Evolutionary conservation across 2,888 invertebrate genomes (phyloP).

Genomic region (Dugesia japonica): DNA sequence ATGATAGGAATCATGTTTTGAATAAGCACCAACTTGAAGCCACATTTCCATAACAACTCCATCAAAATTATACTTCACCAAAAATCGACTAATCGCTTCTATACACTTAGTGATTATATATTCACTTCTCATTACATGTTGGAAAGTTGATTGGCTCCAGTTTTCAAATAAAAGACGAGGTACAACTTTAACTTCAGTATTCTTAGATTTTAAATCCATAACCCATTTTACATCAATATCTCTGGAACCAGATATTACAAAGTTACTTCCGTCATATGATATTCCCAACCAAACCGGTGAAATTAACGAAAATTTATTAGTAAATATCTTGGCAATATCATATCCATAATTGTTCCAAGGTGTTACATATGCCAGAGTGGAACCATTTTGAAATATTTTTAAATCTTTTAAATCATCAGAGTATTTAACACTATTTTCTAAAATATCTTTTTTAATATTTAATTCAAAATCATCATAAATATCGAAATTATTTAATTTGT

Average conservation of each 20-base stretch:
- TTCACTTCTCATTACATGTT: conserved; percentile 57
- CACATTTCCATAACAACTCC: conserved; percentile 79
- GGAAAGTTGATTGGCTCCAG: conserved; percentile 63
- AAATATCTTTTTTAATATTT: background rate
- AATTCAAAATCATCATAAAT: background rate
- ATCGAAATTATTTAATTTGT: background rate
- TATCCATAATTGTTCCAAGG: conserved; percentile 17
- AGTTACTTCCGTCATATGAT: background rate
- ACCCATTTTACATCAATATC: conserved; percentile 20
- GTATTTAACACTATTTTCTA: background rate
- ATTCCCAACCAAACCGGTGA: conserved; percentile 17
- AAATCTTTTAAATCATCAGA: background rate
- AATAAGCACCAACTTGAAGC: conserved; percentile 62
- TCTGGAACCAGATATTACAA: background rate
- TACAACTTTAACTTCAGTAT: conserved; percentile 49
- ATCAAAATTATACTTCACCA: conserved; percentile 65
- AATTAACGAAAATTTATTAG: background rate
- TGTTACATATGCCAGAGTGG: background rate
- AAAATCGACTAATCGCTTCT: conserved; percentile 57
- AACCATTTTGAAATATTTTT: background rate
- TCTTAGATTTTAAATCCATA: background rate
- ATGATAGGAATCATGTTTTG: conserved; percentile 34
- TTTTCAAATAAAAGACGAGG: conserved; percentile 75
- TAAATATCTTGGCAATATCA: conserved; percentile 3
- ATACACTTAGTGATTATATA: conserved; percentile 58